Evolutionary conservation across 2,113 vertebrate genomes (phyloP).

Genomic region (Oreochromis aureus): DNA sequence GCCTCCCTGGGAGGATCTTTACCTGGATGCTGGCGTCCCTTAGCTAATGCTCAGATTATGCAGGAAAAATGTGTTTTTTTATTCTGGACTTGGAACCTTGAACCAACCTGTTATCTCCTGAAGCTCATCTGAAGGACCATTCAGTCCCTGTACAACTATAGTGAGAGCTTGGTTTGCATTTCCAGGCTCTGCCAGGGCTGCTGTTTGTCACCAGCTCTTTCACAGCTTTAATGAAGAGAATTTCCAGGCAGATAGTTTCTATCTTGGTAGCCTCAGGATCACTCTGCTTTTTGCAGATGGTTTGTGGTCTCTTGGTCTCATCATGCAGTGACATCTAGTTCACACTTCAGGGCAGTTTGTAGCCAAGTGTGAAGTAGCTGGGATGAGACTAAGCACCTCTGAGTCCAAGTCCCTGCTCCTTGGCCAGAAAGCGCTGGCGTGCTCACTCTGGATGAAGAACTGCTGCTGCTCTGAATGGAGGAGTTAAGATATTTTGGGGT

Average conservation of each 20-base stretch:
- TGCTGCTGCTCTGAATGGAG: not conserved
- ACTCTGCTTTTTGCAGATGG: not conserved
- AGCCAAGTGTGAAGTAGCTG: not conserved
- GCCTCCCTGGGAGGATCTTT: too few species aligned
- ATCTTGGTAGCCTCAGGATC: not conserved
- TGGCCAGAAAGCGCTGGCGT: not conserved
- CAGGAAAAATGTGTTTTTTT: not conserved
- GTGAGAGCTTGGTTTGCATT: too few species aligned
- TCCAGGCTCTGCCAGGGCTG: too few species aligned
- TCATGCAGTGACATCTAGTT: not conserved
- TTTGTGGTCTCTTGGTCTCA: not conserved
- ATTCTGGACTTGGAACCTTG: not conserved
- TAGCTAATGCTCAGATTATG: too few species aligned
- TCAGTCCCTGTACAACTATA: too few species aligned
- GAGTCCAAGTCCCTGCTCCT: not conserved
- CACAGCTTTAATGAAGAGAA: too few species aligned
- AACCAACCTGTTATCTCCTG: not conserved
- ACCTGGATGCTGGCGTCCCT: too few species aligned
- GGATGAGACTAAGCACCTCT: not conserved
- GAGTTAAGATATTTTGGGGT: not conserved
- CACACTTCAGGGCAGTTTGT: not conserved
- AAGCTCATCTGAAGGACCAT: too few species aligned
- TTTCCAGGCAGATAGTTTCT: not conserved
- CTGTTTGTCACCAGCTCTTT: too few species aligned
- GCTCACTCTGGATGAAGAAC: not conserved